These are phyloP conservation scores for Nebria ingens DNA, from an alignment of 1,140 invertebrate species.

Conservation along the genomic window DNA sequence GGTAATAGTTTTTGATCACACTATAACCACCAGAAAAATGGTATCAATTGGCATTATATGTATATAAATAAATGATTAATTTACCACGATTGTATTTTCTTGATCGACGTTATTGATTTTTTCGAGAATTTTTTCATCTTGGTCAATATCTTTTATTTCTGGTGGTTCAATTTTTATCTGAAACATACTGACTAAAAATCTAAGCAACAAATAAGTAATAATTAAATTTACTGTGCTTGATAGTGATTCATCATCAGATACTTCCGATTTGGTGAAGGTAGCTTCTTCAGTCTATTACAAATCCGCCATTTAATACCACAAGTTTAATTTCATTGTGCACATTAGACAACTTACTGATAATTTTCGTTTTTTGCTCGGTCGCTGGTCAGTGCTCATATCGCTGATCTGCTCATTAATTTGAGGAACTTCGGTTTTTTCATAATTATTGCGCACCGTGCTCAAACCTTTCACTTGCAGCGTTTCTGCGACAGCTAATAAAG, in stretches of 20 bases:
- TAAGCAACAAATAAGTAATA: background rate
- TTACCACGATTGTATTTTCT: no score
- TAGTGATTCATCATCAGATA: background rate
- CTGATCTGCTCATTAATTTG: no score
- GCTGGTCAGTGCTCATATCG: no score
- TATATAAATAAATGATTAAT: no score
- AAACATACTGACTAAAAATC: conserved; percentile 18
- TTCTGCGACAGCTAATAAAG: conserved; percentile 34
- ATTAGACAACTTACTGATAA: background rate
- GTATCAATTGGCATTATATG: no score
- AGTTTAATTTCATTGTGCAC: no score
- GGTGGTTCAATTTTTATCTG: conserved; percentile 30
- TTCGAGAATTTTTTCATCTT: background rate
- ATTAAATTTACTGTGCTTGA: background rate
- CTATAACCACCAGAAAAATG: no score
- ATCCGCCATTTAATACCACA: background rate
- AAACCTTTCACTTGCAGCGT: conserved; percentile 39
- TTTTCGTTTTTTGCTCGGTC: background rate
- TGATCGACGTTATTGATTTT: no score
- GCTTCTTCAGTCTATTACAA: background rate
- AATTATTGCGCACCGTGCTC: conserved; percentile 28
- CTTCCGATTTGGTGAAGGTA: background rate
- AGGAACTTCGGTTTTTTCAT: conserved; percentile 21
- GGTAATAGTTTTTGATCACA: no score
- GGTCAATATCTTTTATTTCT: conserved; percentile 23